These are phyloP conservation scores for Trissolcus japonicus DNA, from an alignment of 2,888 invertebrate genomes.

Conservation along the genomic window DNA sequence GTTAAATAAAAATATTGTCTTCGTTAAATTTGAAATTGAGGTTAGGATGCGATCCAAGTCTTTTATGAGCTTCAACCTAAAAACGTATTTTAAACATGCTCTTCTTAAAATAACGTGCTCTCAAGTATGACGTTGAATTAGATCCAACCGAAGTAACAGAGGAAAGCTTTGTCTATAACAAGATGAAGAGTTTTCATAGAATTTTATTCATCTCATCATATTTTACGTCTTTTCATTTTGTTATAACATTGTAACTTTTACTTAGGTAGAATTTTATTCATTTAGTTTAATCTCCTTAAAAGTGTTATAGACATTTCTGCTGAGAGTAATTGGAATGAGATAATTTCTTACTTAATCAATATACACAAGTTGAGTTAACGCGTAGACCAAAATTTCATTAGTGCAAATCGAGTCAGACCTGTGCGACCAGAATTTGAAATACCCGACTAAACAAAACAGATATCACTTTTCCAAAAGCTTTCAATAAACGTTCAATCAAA, in stretches of 20 bases:
- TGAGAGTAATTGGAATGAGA: slow-evolving; percentile 1
- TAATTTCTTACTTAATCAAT: slow-evolving; percentile 3
- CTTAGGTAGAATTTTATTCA: background rate
- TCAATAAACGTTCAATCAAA: too few species aligned
- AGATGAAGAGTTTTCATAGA: too few species aligned
- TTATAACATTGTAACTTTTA: background rate
- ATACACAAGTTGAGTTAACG: background rate
- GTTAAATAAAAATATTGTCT: slow-evolving; percentile 33
- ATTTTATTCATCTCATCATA: too few species aligned
- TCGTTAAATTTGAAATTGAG: slow-evolving; percentile 25
- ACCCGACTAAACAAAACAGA: background rate
- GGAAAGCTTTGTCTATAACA: too few species aligned
- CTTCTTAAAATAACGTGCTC: background rate
- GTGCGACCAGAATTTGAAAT: too few species aligned
- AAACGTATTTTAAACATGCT: slow-evolving; percentile 5
- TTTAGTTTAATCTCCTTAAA: background rate
- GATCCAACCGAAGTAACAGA: too few species aligned
- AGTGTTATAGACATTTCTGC: background rate
- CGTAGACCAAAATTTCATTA: background rate
- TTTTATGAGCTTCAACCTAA: slow-evolving; percentile 1
- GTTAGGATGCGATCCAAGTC: background rate
- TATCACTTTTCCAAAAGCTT: too few species aligned
- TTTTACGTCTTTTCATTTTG: background rate
- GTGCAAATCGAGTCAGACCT: too few species aligned
- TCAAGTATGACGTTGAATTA: background rate